Conservation (phyloP, 2,888 invertebrate genomes). For the Watsonalla cultraria region DNA sequence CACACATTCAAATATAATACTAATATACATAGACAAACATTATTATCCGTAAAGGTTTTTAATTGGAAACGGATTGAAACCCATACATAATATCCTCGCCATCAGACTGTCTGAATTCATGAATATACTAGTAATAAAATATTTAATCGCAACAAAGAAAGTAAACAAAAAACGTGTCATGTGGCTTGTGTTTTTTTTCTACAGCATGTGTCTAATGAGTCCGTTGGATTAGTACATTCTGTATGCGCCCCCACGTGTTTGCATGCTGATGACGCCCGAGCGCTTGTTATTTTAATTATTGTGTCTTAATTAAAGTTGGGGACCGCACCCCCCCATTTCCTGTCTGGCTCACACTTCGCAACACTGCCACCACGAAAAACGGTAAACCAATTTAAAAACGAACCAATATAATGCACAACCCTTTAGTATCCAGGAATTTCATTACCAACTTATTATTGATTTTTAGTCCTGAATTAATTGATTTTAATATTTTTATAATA, state of each 20-base stretch:
- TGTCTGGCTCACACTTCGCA: slow-evolving; percentile 6
- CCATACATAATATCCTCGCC: too few relatives aligned
- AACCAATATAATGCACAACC: too few relatives aligned
- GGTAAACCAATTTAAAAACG: neutral
- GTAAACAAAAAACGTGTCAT: neutral
- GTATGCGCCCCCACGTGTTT: slow-evolving; percentile 59
- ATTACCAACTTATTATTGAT: too few relatives aligned
- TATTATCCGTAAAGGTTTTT: too few relatives aligned
- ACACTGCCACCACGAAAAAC: neutral
- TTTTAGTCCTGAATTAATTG: too few relatives aligned
- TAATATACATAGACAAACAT: too few relatives aligned
- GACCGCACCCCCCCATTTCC: slow-evolving; percentile 13
- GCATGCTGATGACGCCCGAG: slow-evolving; percentile 53
- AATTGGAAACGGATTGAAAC: too few relatives aligned
- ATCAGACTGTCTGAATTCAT: too few relatives aligned
- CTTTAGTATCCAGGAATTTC: too few relatives aligned
- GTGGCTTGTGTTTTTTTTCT: neutral
- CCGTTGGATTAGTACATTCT: slow-evolving; percentile 37
- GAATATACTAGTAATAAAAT: neutral
- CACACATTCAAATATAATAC: too few relatives aligned
- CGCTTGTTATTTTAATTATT: slow-evolving; percentile 70
- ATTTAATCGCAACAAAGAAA: neutral
- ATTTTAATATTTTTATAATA: too few relatives aligned
- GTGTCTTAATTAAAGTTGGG: slow-evolving; percentile 62
- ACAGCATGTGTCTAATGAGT: slow-evolving; percentile 10